Evolutionary conservation across 2,797 vertebrate species (phyloP).

Genomic region (Pygocentrus nattereri): DNA sequence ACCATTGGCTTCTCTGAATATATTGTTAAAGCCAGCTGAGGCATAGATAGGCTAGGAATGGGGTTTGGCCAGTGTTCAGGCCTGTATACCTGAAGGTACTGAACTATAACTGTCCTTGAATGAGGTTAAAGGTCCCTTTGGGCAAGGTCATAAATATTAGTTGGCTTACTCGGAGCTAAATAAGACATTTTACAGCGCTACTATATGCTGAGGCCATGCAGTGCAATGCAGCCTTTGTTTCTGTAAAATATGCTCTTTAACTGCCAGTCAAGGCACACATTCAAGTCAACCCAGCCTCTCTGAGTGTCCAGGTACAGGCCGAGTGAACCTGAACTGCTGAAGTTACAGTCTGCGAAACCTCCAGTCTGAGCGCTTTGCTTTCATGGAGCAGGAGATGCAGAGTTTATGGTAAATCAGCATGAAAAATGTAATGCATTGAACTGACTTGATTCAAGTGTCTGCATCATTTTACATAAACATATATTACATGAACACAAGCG

Average conservation of each 20-base stretch:
- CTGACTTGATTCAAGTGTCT: too few species aligned
- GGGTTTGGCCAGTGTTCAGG: not conserved
- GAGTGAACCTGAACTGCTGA: not conserved
- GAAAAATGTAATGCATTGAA: too few species aligned
- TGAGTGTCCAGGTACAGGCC: not conserved
- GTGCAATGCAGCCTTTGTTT: not conserved
- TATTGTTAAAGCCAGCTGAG: not conserved
- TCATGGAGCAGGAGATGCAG: not conserved
- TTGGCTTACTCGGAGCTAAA: not conserved
- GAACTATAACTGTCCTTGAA: not conserved
- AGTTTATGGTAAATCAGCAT: not conserved
- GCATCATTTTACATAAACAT: too few species aligned
- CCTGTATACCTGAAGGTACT: not conserved
- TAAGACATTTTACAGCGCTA: not conserved
- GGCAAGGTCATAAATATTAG: not conserved
- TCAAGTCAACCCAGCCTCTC: not conserved
- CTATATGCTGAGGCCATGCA: not conserved
- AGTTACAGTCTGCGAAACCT: not conserved
- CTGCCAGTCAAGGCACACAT: not conserved
- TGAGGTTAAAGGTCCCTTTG: slow-evolving; percentile 5
- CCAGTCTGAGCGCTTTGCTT: not conserved
- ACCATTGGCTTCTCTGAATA: not conserved
- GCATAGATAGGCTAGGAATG: not conserved
- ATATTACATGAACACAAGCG: too few species aligned
- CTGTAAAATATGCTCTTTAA: not conserved